Evolutionary conservation across 1,140 invertebrate species (phyloP).

Genomic region (Mylabris phalerata): DNA sequence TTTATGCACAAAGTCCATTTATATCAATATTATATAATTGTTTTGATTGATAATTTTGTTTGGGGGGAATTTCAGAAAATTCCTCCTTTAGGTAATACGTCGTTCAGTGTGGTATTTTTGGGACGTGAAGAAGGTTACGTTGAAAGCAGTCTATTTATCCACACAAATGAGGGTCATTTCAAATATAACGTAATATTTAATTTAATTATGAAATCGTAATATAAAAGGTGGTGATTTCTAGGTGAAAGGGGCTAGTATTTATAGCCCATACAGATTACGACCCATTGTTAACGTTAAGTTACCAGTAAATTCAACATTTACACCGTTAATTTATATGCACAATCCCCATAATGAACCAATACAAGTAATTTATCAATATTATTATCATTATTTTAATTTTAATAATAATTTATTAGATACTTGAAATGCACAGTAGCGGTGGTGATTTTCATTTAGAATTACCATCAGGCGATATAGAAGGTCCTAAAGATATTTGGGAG

Average conservation of each 20-base stretch:
- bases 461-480: conserved; percentile 72
- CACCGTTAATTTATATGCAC: conserved; percentile 84
- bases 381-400: no score
- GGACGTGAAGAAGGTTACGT: conserved; percentile 83
- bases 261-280: conserved; percentile 81
- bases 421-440: conserved; percentile 87
- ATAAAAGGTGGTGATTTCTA: conserved; percentile 40
- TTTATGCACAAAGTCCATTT: no score
- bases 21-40: background rate
- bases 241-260: conserved; percentile 74
- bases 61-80: conserved; percentile 55
- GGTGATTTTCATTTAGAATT: conserved; percentile 86
- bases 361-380: conserved; percentile 55
- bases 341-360: conserved; percentile 84
- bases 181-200: conserved; percentile 61
- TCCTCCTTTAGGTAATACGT: conserved; percentile 83
- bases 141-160: conserved; percentile 83
- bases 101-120: conserved; percentile 92
- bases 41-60: background rate
- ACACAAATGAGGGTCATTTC: conserved; percentile 83
- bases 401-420: conserved; percentile 49
- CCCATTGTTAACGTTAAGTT: conserved; percentile 84
- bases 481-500: conserved; percentile 76
- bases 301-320: conserved; percentile 86
- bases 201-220: conserved; percentile 5